Conservation (phyloP, 2,888 invertebrate species). For the Mythimna vitellina region DNA sequence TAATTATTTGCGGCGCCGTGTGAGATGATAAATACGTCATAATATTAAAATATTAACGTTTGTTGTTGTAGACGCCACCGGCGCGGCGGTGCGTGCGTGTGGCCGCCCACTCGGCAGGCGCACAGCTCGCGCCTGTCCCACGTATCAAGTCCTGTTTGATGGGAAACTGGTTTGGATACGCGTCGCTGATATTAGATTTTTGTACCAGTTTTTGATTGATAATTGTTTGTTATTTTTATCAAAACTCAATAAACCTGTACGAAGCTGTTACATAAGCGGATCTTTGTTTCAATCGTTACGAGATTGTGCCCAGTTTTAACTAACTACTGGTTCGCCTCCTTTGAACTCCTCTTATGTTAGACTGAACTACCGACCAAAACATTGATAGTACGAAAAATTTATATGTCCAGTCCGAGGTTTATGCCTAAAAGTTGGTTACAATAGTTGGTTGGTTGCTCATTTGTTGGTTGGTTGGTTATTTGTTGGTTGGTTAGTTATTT, state of each 20-base stretch:
- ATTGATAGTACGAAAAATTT: too few species aligned
- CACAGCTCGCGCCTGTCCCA: background rate
- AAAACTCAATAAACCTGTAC: slow-evolving; percentile 4
- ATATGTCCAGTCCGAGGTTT: too few species aligned
- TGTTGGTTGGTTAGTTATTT: too few species aligned
- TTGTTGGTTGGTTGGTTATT: too few species aligned
- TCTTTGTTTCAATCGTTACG: background rate
- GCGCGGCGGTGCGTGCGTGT: background rate
- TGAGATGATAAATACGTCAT: slow-evolving; percentile 24
- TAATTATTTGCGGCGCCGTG: slow-evolving; percentile 3
- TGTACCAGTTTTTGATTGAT: background rate
- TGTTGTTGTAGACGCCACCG: slow-evolving; percentile 12
- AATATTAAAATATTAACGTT: slow-evolving; percentile 7
- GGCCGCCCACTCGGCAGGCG: background rate
- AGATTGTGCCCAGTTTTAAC: background rate
- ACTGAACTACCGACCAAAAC: too few species aligned
- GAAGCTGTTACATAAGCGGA: background rate
- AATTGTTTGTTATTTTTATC: slow-evolving; percentile 9
- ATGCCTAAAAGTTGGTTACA: too few species aligned
- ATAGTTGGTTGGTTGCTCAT: too few species aligned
- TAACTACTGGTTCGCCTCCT: background rate
- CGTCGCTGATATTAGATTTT: background rate
- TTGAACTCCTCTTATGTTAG: background rate
- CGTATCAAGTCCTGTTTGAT: slow-evolving; percentile 16
- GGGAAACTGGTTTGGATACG: slow-evolving; percentile 21